Evolutionary conservation across 2,113 vertebrate genomes (phyloP), one percentile per base, ranked within the genome.

Genomic region (Oncorhynchus gorbuscha): DNA sequence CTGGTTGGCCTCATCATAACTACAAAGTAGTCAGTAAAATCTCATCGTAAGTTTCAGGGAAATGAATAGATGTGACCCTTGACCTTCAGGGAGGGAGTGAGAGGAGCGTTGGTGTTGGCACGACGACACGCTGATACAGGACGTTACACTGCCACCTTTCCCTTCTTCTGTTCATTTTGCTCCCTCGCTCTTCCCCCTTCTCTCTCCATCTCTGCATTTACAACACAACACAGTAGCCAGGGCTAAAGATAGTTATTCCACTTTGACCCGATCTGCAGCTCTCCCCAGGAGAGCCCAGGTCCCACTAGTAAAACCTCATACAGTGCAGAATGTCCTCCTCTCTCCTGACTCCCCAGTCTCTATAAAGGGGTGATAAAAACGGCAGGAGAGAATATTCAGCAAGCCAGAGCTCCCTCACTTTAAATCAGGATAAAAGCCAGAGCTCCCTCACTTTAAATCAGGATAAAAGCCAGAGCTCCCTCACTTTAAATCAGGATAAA

Each of bases 401-500:
- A 94, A 88, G 94, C 1, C 51, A 14, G 13, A 55, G 51, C 51
- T 55, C 14, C 91, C 94, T 96, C 95, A 95, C 95, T 96, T 97
- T 97, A 97, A 97, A 97, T 97, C 95, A 97, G 97, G 96, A 97
- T 96, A 96, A 97, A 98, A 97, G 96, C 1, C 51, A 14, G 13
- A 55, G 51, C 51, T 55, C 14, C 91, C 94, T 96, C 95, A 95
- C 95, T 96, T 97, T 97, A 97, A 97, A 97, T 97, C 95, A n/a
- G n/a, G n/a, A n/a, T n/a, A n/a, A n/a, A 94, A 88, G 94, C 1
- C 51, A 14, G 13, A 55, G 51, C 51, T 55, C 14, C 91, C 94
- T 96, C 95, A 95, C 95, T 96, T 97, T 97, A 97, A 97, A 97
- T 97, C 95, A n/a, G n/a, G n/a, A n/a, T n/a, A n/a, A n/a, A 94